A percentile compares a stretch with the other conserved stretches of the same genome.
phyloP scores from a whole-genome alignment of 2,113 vertebrate species.

The Embiotoca jacksoni region DNA sequence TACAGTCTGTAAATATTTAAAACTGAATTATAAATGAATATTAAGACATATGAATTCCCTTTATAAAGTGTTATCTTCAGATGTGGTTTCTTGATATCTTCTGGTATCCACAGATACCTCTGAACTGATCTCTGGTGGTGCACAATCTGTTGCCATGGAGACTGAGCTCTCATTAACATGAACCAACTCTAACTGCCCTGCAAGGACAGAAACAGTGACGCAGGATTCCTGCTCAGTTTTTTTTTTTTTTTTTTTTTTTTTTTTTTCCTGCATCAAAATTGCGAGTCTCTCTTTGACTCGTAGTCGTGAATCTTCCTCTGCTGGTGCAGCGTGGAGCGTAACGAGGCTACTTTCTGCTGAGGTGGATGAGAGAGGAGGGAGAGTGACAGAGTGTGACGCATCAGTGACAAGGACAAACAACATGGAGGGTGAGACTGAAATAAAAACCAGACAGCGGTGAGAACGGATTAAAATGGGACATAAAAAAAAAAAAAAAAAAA shows the following conservation, averaged over 20 bases:
- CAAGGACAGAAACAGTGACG: not conserved
- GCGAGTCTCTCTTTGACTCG: too few relatives aligned
- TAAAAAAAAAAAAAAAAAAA: not conserved
- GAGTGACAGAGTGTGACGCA: constrained; percentile 31
- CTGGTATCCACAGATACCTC: too few relatives aligned
- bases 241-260: not conserved
- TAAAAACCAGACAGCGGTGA: constrained; percentile 7
- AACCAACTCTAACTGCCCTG: not conserved
- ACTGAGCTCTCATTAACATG: not conserved
- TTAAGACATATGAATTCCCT: too few relatives aligned
- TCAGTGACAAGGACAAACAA: constrained; percentile 32
- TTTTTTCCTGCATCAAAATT: not conserved
- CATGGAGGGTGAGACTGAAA: not conserved
- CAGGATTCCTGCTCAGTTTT: not conserved
- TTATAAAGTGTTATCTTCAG: too few relatives aligned
- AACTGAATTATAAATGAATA: too few relatives aligned
- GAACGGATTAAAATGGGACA: not conserved
- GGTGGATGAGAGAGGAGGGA: constrained; percentile 18
- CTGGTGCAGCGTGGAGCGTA: constrained; percentile 12
- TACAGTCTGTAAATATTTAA: too few relatives aligned
- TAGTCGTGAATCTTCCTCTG: not conserved
- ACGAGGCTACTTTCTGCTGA: constrained; percentile 53
- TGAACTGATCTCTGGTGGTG: too few relatives aligned
- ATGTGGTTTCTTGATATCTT: too few relatives aligned
- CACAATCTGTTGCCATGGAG: constrained; percentile 27